Evolutionary conservation across 2,888 invertebrate genomes (phyloP), one percentile per base, ranked within the genome.

Genomic region (Papilio gigon): DNA sequence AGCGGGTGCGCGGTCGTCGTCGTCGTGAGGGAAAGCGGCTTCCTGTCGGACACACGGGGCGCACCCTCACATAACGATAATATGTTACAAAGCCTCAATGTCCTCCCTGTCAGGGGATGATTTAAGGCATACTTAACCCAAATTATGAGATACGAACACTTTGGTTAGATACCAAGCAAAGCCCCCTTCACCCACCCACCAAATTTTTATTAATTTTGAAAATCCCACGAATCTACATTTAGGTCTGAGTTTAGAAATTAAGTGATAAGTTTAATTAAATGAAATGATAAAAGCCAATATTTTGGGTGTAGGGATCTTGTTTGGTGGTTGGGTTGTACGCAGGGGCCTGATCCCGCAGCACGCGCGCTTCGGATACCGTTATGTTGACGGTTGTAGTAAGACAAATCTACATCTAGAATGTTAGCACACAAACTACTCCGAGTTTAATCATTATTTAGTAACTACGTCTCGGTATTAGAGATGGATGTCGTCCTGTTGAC

Each of bases 151-250:
- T 42, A 69, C 42, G 30, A 68, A 67, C 53, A 68, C 40, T 59
- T n/a, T 53, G 53, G 40, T 78, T 81, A 86, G 92, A 92, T 92
- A 92, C 92, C 92, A 92, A 92, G 92, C 92, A 92, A 92, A 92
- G 92, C 92, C 92, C 90, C 92, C 89, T 90, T 89, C 91, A 91
- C 92, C 92, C 92, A 92, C 88, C 92, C 92, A 92, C 92, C 92
- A 92, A 92, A 91, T 85, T 77, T 77, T 80, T 73, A 71, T 78
- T 69, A 88, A 88, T 89, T 87, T 88, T 78, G 81, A 84, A 84
- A 76, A 74, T 47, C 47, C 70, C 42, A 40, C 61, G 22, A 61
- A 33, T 40, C 61, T 72, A 70, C 60, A 37, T 12, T 56, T 47
- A 22, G 40, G 11, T 62, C 30, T 53, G 40, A 47, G 47, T 22